These are phyloP conservation scores for Oscheius sp. DNA, from an alignment of 2,888 invertebrate genomes.

Conservation along the genomic window DNA sequence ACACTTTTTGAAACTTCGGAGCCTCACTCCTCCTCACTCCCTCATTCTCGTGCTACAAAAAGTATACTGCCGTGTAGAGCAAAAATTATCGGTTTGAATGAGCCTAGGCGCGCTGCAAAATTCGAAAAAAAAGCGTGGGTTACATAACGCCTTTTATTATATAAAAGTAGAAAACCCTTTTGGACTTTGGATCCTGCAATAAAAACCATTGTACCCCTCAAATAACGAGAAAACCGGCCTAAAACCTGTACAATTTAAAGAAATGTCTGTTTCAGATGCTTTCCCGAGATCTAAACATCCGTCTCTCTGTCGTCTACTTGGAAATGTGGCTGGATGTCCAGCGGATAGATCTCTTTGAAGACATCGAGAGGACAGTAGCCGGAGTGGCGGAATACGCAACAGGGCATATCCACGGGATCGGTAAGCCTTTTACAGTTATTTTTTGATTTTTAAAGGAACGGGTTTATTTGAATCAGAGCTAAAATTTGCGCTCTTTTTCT, in stretches of 20 bases:
- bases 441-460: neutral
- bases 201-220: neutral
- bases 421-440: slow-evolving; percentile 26
- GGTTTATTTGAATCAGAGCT: too few species aligned
- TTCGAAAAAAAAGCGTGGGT: too few species aligned
- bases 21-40: too few species aligned
- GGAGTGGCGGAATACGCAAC: slow-evolving; percentile 87
- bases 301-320: slow-evolving; percentile 93
- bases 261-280: slow-evolving; percentile 81
- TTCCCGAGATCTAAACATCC: slow-evolving; percentile 87
- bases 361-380: slow-evolving; percentile 88
- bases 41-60: too few species aligned
- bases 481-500: too few species aligned
- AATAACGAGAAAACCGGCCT: too few species aligned
- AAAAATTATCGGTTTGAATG: too few species aligned
- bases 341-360: slow-evolving; percentile 84
- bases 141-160: too few species aligned
- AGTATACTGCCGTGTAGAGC: too few species aligned
- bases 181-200: neutral
- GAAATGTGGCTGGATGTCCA: slow-evolving; percentile 95
- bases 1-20: too few species aligned
- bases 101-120: too few species aligned
- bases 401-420: slow-evolving; percentile 86
- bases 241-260: neutral
- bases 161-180: too few species aligned